Evolutionary conservation across 2,888 invertebrate species (phyloP).

Genomic region (Drosophila anomalata): DNA sequence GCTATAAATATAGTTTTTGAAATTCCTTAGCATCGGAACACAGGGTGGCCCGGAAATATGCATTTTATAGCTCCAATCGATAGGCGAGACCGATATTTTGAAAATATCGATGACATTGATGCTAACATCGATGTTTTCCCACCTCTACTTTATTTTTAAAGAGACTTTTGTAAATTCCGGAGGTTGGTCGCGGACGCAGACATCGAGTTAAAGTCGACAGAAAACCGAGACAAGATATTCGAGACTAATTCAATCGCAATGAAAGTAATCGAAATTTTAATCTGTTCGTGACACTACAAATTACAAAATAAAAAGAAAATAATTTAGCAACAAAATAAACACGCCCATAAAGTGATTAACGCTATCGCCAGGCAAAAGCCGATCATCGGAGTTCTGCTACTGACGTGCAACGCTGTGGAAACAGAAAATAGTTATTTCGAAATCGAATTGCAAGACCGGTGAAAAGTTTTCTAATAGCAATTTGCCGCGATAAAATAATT

Average conservation of each 20-base stretch:
- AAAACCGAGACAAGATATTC: neutral
- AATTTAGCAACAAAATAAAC: neutral
- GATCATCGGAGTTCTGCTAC: neutral
- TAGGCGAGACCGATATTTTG: no score
- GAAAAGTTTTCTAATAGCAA: neutral
- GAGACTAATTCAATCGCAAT: neutral
- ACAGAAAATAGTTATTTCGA: neutral
- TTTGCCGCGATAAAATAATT: neutral
- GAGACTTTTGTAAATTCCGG: no score
- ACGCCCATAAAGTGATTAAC: slow-evolving; percentile 1
- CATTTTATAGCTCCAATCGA: no score
- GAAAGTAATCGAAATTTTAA: neutral
- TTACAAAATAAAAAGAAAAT: neutral
- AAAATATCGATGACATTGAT: no score
- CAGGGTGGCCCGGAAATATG: no score
- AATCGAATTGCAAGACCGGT: neutral
- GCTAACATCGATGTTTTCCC: no score
- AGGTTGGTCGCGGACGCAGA: neutral
- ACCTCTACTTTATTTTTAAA: no score
- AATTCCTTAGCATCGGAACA: no score
- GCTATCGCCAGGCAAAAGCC: neutral
- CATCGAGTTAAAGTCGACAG: neutral
- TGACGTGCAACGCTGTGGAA: neutral
- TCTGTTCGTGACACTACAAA: neutral
- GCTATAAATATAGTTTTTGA: no score